A percentile compares a stretch with the other conserved stretches of the same genome.
Evolutionary conservation across 2,888 invertebrate genomes (phyloP).

Genomic region (Chymomyza fuscimana): DNA sequence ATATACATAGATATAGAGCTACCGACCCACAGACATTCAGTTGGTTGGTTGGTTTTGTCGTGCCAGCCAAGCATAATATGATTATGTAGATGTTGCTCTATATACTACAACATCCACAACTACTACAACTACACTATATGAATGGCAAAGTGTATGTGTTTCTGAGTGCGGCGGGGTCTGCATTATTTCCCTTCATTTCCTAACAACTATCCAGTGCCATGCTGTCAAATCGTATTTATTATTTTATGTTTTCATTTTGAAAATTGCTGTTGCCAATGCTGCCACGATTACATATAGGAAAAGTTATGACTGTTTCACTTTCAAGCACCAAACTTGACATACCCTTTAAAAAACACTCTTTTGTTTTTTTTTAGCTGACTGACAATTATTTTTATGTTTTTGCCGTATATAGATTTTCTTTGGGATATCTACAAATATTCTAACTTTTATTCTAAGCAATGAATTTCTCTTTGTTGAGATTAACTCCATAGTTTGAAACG

Average conservation of each 20-base stretch:
- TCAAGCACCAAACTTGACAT: not conserved
- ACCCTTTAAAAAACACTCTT: not conserved
- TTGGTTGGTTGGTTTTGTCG: slow-evolving; percentile 52
- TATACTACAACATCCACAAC: slow-evolving; percentile 6
- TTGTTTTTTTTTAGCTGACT: too few relatives aligned
- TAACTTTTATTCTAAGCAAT: too few relatives aligned
- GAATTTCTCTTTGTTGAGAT: too few relatives aligned
- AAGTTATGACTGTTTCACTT: not conserved
- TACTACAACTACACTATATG: slow-evolving; percentile 19
- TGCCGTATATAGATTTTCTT: too few relatives aligned
- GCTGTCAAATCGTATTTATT: slow-evolving; percentile 77
- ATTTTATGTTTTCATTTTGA: slow-evolving; percentile 76
- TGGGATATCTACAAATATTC: too few relatives aligned
- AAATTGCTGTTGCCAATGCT: slow-evolving; percentile 69
- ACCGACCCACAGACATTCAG: not conserved
- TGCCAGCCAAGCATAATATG: slow-evolving; percentile 73
- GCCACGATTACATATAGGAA: slow-evolving; percentile 51
- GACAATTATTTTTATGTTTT: too few relatives aligned
- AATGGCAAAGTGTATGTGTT: not conserved
- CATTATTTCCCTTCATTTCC: not conserved
- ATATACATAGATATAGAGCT: not conserved
- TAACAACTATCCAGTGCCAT: slow-evolving; percentile 19
- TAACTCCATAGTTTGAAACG: slow-evolving; percentile 32
- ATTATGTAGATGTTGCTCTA: slow-evolving; percentile 65
- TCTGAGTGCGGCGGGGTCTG: not conserved